Evolutionary conservation across 2,888 invertebrate genomes (phyloP).

Genomic region (Dolomedes plantarius): DNA sequence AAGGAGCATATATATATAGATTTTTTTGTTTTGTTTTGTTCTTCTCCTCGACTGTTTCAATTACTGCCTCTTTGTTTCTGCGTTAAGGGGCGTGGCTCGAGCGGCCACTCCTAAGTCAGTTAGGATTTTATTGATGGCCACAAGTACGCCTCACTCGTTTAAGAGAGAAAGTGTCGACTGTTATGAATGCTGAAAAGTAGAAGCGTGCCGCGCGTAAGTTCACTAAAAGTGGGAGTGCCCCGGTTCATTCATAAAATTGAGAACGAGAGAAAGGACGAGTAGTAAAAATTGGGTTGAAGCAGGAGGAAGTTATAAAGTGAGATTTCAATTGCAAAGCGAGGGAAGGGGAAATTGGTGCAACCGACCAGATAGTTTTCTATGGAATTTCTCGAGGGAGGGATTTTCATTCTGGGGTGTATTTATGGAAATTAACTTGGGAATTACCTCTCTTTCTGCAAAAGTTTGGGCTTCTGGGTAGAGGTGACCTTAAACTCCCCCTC

Average conservation of each 20-base stretch:
- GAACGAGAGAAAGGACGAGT: not conserved
- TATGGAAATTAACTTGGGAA: no score
- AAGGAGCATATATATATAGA: conserved; percentile 11
- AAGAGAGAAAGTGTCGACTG: conserved; percentile 47
- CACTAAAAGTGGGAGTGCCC: conserved; percentile 9
- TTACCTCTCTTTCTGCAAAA: no score
- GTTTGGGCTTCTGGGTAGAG: no score
- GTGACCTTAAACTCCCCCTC: no score
- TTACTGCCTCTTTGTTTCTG: not conserved
- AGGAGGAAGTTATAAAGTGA: no score
- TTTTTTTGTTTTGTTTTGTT: conserved; percentile 2
- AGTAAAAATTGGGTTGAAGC: no score
- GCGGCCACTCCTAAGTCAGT: conserved; percentile 34
- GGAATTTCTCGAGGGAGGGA: no score
- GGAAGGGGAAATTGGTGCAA: no score
- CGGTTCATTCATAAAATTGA: conserved; percentile 40
- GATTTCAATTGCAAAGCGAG: no score
- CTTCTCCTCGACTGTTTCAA: not conserved
- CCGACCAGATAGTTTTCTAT: no score
- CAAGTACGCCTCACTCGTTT: conserved; percentile 34
- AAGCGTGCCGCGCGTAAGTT: not conserved
- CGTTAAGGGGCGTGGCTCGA: not conserved
- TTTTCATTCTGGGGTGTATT: no score
- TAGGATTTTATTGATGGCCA: conserved; percentile 55
- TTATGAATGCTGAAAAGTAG: conserved; percentile 17